Percentiles rank a stretch among this genome's conserved stretches.
phyloP scores from a whole-genome alignment of 2,888 invertebrate genomes.

The Coelinius sp. region DNA sequence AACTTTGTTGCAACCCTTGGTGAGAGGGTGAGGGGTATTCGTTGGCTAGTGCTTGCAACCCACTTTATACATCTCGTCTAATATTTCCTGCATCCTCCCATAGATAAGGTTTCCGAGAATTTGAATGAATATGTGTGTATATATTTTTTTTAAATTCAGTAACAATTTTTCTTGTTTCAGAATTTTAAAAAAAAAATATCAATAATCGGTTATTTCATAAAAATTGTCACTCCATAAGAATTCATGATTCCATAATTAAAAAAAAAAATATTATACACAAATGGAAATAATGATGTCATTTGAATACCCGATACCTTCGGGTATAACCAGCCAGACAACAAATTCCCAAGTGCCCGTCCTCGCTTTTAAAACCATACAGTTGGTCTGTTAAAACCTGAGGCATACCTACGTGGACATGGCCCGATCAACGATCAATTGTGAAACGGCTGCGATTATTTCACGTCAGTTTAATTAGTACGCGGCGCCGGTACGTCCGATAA shows the following conservation, averaged over 20 bases:
- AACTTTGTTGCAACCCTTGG: constrained; percentile 70
- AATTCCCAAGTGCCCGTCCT: constrained; percentile 3
- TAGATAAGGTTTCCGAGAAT: no score
- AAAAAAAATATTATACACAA: no score
- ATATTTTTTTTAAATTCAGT: no score
- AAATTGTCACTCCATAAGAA: no score
- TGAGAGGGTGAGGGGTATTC: not conserved
- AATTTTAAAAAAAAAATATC: no score
- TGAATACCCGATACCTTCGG: not conserved
- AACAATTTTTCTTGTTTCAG: no score
- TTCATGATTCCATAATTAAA: no score
- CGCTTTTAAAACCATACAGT: not conserved
- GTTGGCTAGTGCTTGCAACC: not conserved
- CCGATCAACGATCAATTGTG: constrained; percentile 70
- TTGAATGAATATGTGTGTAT: no score
- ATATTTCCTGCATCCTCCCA: constrained; percentile 62
- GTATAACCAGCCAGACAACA: constrained; percentile 11
- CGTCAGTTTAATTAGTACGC: constrained; percentile 70
- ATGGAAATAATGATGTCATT: not conserved
- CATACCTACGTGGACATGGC: constrained; percentile 53
- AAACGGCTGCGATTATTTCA: constrained; percentile 68
- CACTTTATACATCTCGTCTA: constrained; percentile 61
- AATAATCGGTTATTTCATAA: no score
- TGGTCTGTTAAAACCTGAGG: constrained; percentile 5
- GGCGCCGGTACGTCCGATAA: constrained; percentile 68